phyloP scores from a whole-genome alignment of 2,888 invertebrate species.

The Troides oblongomaculatus region DNA sequence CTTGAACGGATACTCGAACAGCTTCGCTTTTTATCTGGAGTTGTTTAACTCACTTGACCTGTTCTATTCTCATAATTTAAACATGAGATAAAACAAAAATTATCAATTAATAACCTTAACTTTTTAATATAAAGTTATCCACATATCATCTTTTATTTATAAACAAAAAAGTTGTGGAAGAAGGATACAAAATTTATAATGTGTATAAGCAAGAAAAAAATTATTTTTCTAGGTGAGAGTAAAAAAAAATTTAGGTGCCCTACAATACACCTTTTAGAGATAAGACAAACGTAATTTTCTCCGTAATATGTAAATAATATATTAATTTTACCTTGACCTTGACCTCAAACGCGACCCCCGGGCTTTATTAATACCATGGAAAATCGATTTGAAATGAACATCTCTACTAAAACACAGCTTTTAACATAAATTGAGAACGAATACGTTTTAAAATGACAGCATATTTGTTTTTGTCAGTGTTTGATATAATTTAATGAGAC shows the following conservation, averaged over 20 bases:
- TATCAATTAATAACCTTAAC: neutral
- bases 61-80: neutral
- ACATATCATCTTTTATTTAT: no score
- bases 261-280: no score
- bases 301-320: no score
- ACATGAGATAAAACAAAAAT: neutral
- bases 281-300: no score
- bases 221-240: no score
- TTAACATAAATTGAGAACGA: neutral
- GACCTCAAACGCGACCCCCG: neutral
- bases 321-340: neutral
- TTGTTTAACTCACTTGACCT: neutral
- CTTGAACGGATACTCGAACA: constrained; percentile 10
- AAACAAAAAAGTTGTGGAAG: no score
- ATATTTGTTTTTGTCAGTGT: constrained; percentile 10
- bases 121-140: no score
- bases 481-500: constrained; percentile 1
- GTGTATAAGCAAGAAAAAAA: no score
- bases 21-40: constrained; percentile 3
- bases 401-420: no score
- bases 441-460: constrained; percentile 9
- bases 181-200: no score
- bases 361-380: neutral
- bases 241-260: no score
- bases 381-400: neutral